phyloP scores from a whole-genome alignment of 2,113 vertebrate genomes.

The Varanus salvator region DNA sequence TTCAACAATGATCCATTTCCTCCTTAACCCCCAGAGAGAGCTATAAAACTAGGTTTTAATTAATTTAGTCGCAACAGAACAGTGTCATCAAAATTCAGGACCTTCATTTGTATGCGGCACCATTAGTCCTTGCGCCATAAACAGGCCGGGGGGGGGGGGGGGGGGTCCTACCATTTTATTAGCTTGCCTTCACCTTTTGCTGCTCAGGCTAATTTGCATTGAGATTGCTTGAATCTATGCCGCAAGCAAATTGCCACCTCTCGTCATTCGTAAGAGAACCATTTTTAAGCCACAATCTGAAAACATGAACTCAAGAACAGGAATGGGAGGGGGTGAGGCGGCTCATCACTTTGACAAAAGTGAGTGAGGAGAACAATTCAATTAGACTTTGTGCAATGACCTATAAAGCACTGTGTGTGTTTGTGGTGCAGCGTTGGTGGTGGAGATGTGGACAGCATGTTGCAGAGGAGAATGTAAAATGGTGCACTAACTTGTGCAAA shows the following conservation, averaged over 20 bases:
- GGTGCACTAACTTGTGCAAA: not conserved
- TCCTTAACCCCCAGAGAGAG: not conserved
- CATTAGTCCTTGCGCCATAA: not conserved
- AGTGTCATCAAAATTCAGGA: constrained; percentile 15
- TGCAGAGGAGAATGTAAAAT: not conserved
- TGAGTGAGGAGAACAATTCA: constrained; percentile 18
- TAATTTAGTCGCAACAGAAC: constrained; percentile 42
- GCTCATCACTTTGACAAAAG: not conserved
- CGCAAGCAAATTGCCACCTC: constrained; percentile 7
- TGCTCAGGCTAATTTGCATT: not conserved
- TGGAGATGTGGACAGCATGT: accelerated
- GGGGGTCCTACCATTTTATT: not conserved
- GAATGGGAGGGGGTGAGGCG: not conserved
- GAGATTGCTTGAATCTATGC: not conserved
- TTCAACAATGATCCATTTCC: constrained; percentile 35
- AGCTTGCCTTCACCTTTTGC: not conserved
- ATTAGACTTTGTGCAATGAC: constrained; percentile 14
- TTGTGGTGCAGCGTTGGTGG: not conserved
- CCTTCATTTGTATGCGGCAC: not conserved
- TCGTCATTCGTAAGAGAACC: not conserved
- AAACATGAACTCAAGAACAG: not conserved
- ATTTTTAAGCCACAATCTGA: constrained; percentile 25
- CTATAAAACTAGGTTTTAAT: constrained; percentile 11
- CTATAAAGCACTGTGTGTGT: not conserved
- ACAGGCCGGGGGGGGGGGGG: not conserved